Evolutionary conservation across 2,797 vertebrate genomes (phyloP), one percentile per base, ranked within the genome.

Genomic region (Neostethus bicornis): DNA sequence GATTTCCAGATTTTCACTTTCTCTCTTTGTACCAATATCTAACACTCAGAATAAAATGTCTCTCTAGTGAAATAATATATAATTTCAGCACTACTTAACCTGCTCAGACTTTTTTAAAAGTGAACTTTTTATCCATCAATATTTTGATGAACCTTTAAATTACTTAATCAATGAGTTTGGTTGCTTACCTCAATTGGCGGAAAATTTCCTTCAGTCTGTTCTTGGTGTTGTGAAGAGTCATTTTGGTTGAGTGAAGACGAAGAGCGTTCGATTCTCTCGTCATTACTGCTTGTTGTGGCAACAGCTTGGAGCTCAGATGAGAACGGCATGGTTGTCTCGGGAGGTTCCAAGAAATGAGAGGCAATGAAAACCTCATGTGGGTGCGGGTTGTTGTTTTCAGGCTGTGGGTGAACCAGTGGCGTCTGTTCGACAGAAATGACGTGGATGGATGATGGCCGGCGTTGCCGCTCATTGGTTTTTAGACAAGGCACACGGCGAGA

Each of bases 401-500:
- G 66, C 5, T 61, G 81, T 0, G 38, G 46, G 1, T 89, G 87
- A 11, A 87, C 61, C 4, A 83, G 77, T 7, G 63, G 49, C 19
- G 8, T 9, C 68, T 71, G 53, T 17, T 77, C 68, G 0, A 72
- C 20, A 16, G 81, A 70, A 9, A 47, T 25, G 8, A 72, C 66
- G 42, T 75, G 86, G 4, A 44, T 64, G 0, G 89, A 81, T 2
- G 85, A 83, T 1, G 85, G 79, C 19, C 92, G 88, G 5, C 88
- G 90, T 66, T 88, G 90, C 11, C 92, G 87, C 43, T 93, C 94
- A 0, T 52, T 80, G 67, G 89, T 91, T 0, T 86, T 75, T 16
- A 84, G 66, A 49, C 91, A 93, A 73, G 95, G 95, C 70, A 88
- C 85, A 0, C 96, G 92, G 45, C 93, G 94, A 4, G 96, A 97